Percentiles rank a stretch among this genome's conserved stretches.
Evolutionary conservation across 2,113 vertebrate species (phyloP).

Genomic region (Etheostoma spectabile): DNA sequence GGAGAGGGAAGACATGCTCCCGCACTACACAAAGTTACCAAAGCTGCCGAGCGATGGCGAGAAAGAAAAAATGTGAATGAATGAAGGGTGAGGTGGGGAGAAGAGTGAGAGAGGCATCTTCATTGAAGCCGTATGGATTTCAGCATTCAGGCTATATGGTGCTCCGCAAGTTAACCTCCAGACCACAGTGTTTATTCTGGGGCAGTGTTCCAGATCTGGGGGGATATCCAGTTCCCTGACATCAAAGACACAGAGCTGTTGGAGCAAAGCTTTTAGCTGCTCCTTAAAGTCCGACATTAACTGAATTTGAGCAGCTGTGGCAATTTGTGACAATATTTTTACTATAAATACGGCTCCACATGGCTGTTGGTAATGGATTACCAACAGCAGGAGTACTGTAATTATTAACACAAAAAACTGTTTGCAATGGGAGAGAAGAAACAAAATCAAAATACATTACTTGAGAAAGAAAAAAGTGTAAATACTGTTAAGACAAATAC

Average conservation of each 20-base stretch:
- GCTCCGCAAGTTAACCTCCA: constrained; percentile 77
- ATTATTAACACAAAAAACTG: constrained; percentile 13
- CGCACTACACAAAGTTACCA: constrained; percentile 44
- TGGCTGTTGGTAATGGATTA: constrained; percentile 50
- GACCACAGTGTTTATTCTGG: constrained; percentile 81
- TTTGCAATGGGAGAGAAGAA: constrained; percentile 1
- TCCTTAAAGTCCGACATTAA: constrained; percentile 74
- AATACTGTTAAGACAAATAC: not conserved
- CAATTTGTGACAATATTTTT: constrained; percentile 79
- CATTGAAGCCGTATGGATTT: constrained; percentile 77
- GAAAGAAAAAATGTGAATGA: constrained; percentile 48
- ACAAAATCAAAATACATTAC: constrained; percentile 5
- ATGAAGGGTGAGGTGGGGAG: constrained; percentile 45
- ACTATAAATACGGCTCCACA: constrained; percentile 72
- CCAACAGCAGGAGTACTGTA: constrained; percentile 34
- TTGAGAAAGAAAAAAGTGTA: not conserved
- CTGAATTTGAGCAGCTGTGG: constrained; percentile 77
- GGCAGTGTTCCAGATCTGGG: constrained; percentile 78
- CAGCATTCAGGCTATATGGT: constrained; percentile 69
- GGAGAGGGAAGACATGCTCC: constrained; percentile 43
- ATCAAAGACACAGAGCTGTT: constrained; percentile 75
- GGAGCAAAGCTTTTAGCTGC: constrained; percentile 79
- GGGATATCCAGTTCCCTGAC: constrained; percentile 73
- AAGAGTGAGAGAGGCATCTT: constrained; percentile 50
- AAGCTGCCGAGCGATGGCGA: constrained; percentile 30